phyloP scores from a whole-genome alignment of 2,888 invertebrate genomes.

The Choreutis nemorana region DNA sequence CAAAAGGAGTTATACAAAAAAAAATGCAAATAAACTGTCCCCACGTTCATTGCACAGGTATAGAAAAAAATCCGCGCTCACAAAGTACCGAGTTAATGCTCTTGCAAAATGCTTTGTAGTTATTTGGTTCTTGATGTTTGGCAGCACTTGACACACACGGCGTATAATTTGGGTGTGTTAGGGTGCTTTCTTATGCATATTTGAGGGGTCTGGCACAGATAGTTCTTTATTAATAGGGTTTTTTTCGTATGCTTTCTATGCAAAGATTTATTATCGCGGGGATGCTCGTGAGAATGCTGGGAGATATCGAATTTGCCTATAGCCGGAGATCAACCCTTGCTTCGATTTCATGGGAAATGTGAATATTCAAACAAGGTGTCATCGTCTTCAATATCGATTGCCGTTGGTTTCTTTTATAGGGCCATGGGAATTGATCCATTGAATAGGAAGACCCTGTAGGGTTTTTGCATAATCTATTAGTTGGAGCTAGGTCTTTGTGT shows the following conservation, averaged over 20 bases:
- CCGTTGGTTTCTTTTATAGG: conserved; percentile 43
- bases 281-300: conserved; percentile 60
- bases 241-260: conserved; percentile 55
- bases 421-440: conserved; percentile 60
- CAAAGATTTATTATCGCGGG: conserved; percentile 62
- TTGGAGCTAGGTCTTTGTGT: conserved; percentile 34
- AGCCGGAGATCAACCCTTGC: conserved; percentile 51
- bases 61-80: conserved; percentile 46
- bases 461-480: conserved; percentile 64
- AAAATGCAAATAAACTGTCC: conserved; percentile 67
- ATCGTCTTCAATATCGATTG: conserved; percentile 66
- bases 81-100: conserved; percentile 32
- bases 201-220: conserved; percentile 52
- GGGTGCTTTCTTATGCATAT: conserved; percentile 58
- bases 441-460: conserved; percentile 53
- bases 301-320: conserved; percentile 67
- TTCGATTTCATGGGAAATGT: conserved; percentile 57
- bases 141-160: conserved; percentile 58
- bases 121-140: conserved; percentile 28
- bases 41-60: conserved; percentile 53
- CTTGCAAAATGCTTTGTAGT: conserved; percentile 13
- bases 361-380: conserved; percentile 67
- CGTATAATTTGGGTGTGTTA: conserved; percentile 61
- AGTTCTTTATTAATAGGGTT: conserved; percentile 59
- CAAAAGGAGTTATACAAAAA: conserved; percentile 56